Evolutionary conservation across 2,797 vertebrate species (phyloP), one percentile per base, ranked within the genome.

Genomic region (Percopsis omiscomaycus): DNA sequence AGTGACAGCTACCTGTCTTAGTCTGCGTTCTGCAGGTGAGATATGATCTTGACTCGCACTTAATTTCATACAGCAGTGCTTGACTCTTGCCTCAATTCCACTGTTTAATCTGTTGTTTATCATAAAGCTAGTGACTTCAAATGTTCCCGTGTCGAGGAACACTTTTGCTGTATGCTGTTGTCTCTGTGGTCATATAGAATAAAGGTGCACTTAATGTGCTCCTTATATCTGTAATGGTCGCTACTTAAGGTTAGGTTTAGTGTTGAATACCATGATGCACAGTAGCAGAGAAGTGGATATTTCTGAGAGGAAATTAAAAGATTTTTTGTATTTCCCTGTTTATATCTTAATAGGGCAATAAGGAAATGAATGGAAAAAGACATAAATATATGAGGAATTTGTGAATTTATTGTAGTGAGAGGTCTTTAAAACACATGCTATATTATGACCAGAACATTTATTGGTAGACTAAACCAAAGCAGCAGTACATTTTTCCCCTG

Each of bases 151-250:
- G 11, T 61, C 3, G 44, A 32, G 37, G 37, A 48, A 50, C 47
- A 10, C 51, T 53, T 6, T 11, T 27, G 51, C 16, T 27, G 22
- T 37, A 37, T 49, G 47, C 13, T 5, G 5, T 29, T 11, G 1
- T 44, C 45, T 67, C 57, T 55, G 49, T 78, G 37, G 67, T 37
- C 61, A 2, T 49, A 51, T 55, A 13, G 61, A 69, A 72, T 50
- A 50, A 58, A 79, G 57, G 50, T 30, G 13, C 8, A 71, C 54
- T 62, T n/a, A 1, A 0, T 59, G 32, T 69, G 46, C 58, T 77
- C 53, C 46, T 61, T 30, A 50, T 30, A 30, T 74, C 70, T 65
- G 72, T 55, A 2, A 72, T 74, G 59, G 12, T 48, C 14, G 3
- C 4, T 56, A 63, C 68, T 66, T 10, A 73, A 59, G 29, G 12